These are phyloP conservation scores for Yasuhikotakia modesta DNA, from an alignment of 2,797 vertebrate genomes.

Conservation along the genomic window DNA sequence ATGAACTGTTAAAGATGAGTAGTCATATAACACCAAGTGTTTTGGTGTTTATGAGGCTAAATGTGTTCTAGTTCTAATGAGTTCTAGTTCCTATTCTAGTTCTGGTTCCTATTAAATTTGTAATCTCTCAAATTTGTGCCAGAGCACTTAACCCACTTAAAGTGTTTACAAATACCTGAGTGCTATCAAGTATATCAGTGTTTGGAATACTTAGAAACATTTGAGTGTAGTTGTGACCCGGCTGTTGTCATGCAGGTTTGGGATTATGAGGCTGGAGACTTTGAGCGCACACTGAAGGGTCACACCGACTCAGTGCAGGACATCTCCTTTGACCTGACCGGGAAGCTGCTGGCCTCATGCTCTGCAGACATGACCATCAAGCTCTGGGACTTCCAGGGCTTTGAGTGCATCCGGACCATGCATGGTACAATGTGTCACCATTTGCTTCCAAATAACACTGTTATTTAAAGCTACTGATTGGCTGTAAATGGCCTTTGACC, in stretches of 20 bases:
- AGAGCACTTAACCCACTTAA: too few species aligned
- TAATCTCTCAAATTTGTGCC: too few species aligned
- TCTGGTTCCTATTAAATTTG: too few species aligned
- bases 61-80: too few species aligned
- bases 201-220: not conserved
- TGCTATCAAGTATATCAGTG: not conserved
- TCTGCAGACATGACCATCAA: constrained; percentile 99
- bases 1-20: too few species aligned
- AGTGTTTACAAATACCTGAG: too few species aligned
- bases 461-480: not conserved
- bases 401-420: constrained; percentile 99
- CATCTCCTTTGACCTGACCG: constrained; percentile 97
- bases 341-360: constrained; percentile 97
- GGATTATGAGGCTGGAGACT: constrained; percentile 99
- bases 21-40: too few species aligned
- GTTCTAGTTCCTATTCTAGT: too few species aligned
- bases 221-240: not conserved
- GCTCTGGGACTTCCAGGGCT: constrained; percentile 99
- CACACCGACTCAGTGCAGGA: constrained; percentile 99
- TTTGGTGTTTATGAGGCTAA: too few species aligned
- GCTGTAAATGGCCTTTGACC: constrained; percentile 20
- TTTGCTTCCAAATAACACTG: not conserved
- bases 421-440: constrained; percentile 80
- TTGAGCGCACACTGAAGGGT: constrained; percentile 97
- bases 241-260: constrained; percentile 84